Conservation (phyloP, 2,113 vertebrate species). For the Dolichotis patagonum region DNA sequence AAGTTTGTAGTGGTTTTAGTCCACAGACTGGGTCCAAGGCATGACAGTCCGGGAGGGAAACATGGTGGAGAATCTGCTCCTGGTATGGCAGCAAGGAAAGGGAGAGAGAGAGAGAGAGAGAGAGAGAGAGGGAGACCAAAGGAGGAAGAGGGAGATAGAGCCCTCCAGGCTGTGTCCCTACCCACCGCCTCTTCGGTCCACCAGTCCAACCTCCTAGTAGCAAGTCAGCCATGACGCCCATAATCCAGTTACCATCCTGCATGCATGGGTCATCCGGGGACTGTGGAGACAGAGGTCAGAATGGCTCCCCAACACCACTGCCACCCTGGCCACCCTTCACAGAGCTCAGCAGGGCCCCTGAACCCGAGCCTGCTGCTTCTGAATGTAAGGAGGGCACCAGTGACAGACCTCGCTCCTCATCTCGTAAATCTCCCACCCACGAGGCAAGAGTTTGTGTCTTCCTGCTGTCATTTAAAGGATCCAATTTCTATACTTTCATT, state of each 20-base stretch:
- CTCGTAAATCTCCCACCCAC: too few species aligned
- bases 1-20: not conserved
- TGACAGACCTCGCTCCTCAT: not conserved
- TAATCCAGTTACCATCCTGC: not conserved
- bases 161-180: not conserved
- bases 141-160: too few species aligned
- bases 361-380: not conserved
- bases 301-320: too few species aligned
- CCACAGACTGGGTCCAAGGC: not conserved
- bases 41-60: fast-evolving
- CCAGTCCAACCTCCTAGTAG: not conserved
- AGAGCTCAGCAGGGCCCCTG: not conserved
- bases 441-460: not conserved
- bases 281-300: fast-evolving
- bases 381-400: fast-evolving
- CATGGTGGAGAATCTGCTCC: not conserved
- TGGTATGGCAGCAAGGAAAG: not conserved
- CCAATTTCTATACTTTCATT: not conserved
- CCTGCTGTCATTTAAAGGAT: not conserved
- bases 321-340: not conserved
- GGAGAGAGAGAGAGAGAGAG: not conserved
- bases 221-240: not conserved
- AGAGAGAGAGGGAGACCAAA: not conserved
- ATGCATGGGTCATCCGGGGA: not conserved
- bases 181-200: not conserved